Evolutionary conservation across 2,113 vertebrate species (phyloP), one percentile per base, ranked within the genome.

Genomic region (Empidonax alnorum): DNA sequence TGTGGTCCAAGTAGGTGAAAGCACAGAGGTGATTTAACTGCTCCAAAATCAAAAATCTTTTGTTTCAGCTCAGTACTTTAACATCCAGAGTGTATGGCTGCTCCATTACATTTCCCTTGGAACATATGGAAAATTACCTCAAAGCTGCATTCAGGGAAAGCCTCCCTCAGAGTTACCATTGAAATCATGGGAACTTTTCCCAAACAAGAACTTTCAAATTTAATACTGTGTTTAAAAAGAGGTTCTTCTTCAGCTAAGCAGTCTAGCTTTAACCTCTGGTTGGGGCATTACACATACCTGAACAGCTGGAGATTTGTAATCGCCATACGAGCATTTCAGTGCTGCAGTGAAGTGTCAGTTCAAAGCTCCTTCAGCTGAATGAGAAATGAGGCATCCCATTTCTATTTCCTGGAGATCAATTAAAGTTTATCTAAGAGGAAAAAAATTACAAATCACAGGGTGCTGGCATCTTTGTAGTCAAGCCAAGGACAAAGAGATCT

Each of bases 401-500:
- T 47, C 42, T 62, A 1, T 86, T 88, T 90, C 59, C 55, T 76
- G 46, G 22, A 30, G 42, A 95, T 80, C 83, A 71, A 37, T 77
- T 86, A 6, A 49, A 71, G 24, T 84, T 90, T 69, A 44, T 65
- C 65, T 6, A 6, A 67, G 42, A 84, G 68, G 25, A n/a, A 73
- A 42, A 55, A 89, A 72, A 55, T 44, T 55, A 35, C 68, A 84
- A 39, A 80, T 94, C 58, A 67, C 30, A 59, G 21, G 25, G 41
- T 47, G 23, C 53, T 95, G 72, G 30, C 30, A 46, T 66, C 58
- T 88, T 80, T 69, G 50, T 56, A 77, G 63, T 62, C 0, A 4
- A 77, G 89, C 73, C 83, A 93, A 97, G 90, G 80, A 92, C 93
- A 94, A 92, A 78, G 2, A 66, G 42, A 39, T 77, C 65, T 80